Evolutionary conservation across 2,888 invertebrate genomes (phyloP), one percentile per base, ranked within the genome.

Genomic region (Syrista parreyssii): DNA sequence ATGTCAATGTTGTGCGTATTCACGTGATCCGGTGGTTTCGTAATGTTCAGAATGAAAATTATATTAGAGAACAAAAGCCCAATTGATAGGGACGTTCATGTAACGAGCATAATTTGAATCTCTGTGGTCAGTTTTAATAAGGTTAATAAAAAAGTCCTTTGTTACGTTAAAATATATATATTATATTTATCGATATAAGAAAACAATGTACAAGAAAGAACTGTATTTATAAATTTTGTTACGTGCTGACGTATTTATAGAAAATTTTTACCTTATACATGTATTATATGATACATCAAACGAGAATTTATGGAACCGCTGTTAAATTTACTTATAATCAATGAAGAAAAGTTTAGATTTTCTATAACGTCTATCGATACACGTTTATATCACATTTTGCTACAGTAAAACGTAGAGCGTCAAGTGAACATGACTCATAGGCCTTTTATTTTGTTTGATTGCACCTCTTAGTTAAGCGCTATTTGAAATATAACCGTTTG

Each of bases 31-130:
- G 31, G 31, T 31, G 35, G 35, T 40, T 77, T 36, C 75, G 35
- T 77, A 77, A 77, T 76, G 78, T 68, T 79, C 73, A 15, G 73
- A 76, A 78, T 82, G 77, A 80, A 77, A 69, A 75, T 76, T 78
- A 82, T 78, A 82, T 82, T 82, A 78, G 78, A 68, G 77, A 83
- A 83, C 83, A 83, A 83, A 75, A 79, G 81, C 31, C 31, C 71
- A 31, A 33, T 33, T 71, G 71, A 71, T 71, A 71, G 71, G 71
- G 71, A 30, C 6, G 33, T 31, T 33, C 31, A 71, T 55, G 55
- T 55, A 55, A 55, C 55, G 55, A 55, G 23, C 23, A 55, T 55
- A 55, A 55, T 55, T 55, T 23, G 55, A 55, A 55, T 55, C 55
- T 55, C 2, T 55, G 23, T 23, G 23, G 55, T 55, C 9, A 55